Percentiles rank a stretch among this genome's conserved stretches.
Conservation (phyloP, 2,113 vertebrate species). For the Phocoena phocoena region DNA sequence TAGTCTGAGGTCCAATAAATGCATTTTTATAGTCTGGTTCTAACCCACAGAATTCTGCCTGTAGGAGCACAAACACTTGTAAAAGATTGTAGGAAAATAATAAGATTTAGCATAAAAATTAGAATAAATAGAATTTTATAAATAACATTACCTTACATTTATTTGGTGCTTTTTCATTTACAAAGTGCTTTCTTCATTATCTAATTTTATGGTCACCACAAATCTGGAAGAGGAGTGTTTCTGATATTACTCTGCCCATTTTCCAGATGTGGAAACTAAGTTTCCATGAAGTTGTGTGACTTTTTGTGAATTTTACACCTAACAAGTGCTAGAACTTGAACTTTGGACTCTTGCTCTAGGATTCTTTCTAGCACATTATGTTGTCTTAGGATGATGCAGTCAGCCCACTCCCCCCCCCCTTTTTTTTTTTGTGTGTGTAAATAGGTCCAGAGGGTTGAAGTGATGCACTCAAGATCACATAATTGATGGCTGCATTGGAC, state of each 20-base stretch:
- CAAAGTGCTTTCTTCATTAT: not conserved
- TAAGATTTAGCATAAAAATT: not conserved
- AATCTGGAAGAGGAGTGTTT: not conserved
- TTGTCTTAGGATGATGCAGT: not conserved
- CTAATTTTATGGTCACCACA: not conserved
- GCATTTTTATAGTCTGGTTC: not conserved
- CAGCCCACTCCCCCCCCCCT: rapidly evolving
- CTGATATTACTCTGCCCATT: not conserved
- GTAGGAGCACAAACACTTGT: not conserved
- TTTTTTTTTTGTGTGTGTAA: not conserved
- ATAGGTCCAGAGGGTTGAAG: not conserved
- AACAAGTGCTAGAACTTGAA: not conserved
- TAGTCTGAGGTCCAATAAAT: not conserved
- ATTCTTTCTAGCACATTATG: not conserved
- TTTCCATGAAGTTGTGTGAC: not conserved
- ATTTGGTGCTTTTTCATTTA: not conserved
- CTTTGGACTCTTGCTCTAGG: not conserved
- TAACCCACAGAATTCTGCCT: not conserved
- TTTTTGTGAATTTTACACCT: not conserved
- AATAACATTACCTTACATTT: not conserved
- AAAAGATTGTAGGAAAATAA: not conserved
- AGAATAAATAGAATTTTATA: not conserved
- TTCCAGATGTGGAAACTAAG: slow-evolving; percentile 25
- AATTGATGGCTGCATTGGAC: not conserved
- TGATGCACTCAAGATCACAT: not conserved